Evolutionary conservation across 1,140 invertebrate species (phyloP), one percentile per base, ranked within the genome.

Genomic region (Marisa cornuarietis): DNA sequence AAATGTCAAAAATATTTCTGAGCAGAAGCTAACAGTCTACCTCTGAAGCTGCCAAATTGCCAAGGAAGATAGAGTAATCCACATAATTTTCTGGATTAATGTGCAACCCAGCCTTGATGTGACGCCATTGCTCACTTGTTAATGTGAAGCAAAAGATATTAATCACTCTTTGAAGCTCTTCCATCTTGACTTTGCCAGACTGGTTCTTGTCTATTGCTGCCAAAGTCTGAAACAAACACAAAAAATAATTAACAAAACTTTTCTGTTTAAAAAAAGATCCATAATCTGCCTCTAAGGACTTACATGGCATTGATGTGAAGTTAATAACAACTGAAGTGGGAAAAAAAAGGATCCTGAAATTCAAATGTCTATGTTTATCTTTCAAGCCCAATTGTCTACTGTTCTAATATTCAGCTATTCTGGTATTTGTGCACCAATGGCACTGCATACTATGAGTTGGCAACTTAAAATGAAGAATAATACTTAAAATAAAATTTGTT

Each of bases 71-170:
- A 52, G 80, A 68, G 68, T 90, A 90, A 71, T 87, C 84, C 31
- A 90, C 83, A 31, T 58, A 75, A 42, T 82, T 82, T 65, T 89
- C 86, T 52, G 83, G 82, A 1, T 78, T 78, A 8, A 85, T 68
- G 58, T 74, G 81, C 31, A 89, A 74, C 24, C 83, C 84, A 52
- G 79, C 79, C 62, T 85, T 79, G 13, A 90, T 71, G 71, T 84
- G 76, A 74, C 84, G 85, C 86, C 88, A 90, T 82, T 90, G 89
- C 49, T 81, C 31, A 16, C 87, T 83, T 0, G 88, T 85, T 83
- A 90, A 24, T 65, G 87, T 86, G 76, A 90, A 89, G 78, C 86
- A 87, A 84, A 90, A 90, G 42, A 86, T 82, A 74, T 90, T 88
- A 18, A 90, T 51, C 11, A 90, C 81, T 66, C 88, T 79, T 13